These are phyloP conservation scores for Todus mexicanus DNA, from an alignment of 2,797 vertebrate species.

Conservation along the genomic window DNA sequence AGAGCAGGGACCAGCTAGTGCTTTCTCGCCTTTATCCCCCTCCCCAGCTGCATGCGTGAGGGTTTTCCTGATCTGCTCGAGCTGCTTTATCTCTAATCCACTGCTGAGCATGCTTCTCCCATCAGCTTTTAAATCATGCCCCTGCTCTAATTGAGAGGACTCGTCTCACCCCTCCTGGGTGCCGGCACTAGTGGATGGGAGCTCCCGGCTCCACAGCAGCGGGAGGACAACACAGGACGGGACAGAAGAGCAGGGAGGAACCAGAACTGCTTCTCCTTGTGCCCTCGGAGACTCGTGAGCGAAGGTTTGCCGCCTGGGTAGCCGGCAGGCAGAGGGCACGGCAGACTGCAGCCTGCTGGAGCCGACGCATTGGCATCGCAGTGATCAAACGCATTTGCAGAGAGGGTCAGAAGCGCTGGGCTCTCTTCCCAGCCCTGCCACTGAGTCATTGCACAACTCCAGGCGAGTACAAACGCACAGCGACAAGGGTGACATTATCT, in stretches of 20 bases:
- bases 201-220: rapidly evolving
- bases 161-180: background rate
- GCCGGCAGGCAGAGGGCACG: background rate
- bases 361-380: background rate
- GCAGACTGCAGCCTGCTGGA: background rate
- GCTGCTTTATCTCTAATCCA: background rate
- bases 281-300: background rate
- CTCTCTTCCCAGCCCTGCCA: slow-evolving; percentile 5
- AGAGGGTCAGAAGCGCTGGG: background rate
- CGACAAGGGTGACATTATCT: background rate
- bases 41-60: background rate
- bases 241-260: background rate
- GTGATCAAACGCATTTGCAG: background rate
- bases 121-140: background rate
- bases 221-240: background rate
- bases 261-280: background rate
- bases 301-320: background rate
- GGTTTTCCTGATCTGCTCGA: background rate
- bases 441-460: background rate
- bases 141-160: background rate
- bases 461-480: background rate
- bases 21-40: background rate
- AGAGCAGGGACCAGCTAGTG: background rate
- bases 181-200: background rate
- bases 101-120: background rate